phyloP scores from a whole-genome alignment of 2,797 vertebrate species.

The Onychomys arenicola region DNA sequence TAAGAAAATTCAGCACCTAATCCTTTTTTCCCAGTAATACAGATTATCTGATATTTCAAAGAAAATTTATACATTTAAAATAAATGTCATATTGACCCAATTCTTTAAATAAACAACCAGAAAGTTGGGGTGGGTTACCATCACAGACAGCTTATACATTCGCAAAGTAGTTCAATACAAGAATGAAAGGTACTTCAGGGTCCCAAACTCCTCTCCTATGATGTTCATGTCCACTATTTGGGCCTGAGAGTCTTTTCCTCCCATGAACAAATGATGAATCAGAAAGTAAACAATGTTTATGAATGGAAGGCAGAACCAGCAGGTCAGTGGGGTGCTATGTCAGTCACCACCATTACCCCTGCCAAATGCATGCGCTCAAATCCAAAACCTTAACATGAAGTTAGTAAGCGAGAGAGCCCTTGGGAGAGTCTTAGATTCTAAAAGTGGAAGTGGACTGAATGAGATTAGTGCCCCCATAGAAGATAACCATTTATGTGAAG shows the following conservation, averaged over 20 bases:
- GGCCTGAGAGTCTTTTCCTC: not conserved
- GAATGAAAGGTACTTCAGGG: not conserved
- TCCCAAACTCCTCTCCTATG: not conserved
- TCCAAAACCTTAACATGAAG: not conserved
- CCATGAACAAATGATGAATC: not conserved
- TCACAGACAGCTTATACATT: not conserved
- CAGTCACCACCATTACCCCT: not conserved
- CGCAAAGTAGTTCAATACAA: not conserved
- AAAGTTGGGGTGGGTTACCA: not conserved
- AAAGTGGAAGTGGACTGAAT: not conserved
- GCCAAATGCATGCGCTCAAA: not conserved
- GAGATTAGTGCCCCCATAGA: not conserved
- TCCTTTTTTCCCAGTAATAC: not conserved
- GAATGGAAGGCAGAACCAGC: not conserved
- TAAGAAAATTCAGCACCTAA: not conserved
- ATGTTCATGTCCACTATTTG: not conserved
- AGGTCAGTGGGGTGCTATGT: not conserved
- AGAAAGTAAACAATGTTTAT: not conserved
- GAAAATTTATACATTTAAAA: slow-evolving; percentile 34
- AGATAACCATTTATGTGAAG: not conserved
- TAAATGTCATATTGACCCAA: not conserved
- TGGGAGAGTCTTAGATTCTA: not conserved
- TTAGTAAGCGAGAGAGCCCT: not conserved
- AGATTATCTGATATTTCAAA: slow-evolving; percentile 41
- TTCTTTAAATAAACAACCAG: not conserved